phyloP scores from a whole-genome alignment of 2,113 vertebrate species.

The Oreotrochilus melanogaster region DNA sequence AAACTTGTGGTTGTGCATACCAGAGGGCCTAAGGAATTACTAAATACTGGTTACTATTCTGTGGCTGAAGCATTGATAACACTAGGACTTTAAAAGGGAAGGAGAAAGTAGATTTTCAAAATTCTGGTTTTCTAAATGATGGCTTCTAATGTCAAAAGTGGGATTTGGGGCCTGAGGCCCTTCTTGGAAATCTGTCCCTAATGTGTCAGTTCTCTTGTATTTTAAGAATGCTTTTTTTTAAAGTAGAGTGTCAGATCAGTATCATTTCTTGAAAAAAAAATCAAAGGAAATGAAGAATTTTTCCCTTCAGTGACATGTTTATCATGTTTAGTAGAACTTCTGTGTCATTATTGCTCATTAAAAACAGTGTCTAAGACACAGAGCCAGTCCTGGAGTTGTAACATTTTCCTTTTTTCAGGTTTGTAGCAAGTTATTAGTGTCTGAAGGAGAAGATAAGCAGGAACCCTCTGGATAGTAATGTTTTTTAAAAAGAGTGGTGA shows the following conservation, averaged over 20 bases:
- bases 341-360: background rate
- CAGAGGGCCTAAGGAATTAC: background rate
- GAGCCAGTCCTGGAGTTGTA: background rate
- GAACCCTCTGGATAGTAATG: background rate
- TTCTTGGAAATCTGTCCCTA: background rate
- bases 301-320: background rate
- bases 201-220: accelerated
- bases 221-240: too few relatives aligned
- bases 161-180: background rate
- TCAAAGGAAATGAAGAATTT: background rate
- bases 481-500: background rate
- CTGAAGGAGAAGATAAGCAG: background rate
- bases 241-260: background rate
- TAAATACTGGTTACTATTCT: background rate
- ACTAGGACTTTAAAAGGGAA: background rate
- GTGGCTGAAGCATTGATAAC: background rate
- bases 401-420: background rate
- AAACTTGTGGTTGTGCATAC: background rate
- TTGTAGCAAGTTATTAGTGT: background rate
- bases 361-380: background rate
- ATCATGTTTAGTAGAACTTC: background rate
- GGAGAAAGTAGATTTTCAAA: background rate
- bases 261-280: background rate
- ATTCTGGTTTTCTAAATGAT: background rate
- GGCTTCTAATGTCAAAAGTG: background rate